Percentiles rank a stretch among this genome's conserved stretches.
Conservation (phyloP, 2,113 vertebrate genomes). For the Spea multiplicata region DNA sequence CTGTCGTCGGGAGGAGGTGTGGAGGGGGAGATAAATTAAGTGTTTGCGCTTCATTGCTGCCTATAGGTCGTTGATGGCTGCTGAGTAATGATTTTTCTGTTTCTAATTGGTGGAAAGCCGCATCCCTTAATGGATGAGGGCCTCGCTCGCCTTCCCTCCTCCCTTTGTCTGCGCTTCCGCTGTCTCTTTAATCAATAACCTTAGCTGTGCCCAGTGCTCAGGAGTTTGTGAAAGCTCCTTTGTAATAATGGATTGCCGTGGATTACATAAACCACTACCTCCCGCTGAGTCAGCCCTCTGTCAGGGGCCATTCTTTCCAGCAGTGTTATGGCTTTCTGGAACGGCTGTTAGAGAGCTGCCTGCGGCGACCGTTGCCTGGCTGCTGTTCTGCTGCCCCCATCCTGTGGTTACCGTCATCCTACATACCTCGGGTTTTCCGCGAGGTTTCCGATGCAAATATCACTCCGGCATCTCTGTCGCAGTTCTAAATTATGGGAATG, state of each 20-base stretch:
- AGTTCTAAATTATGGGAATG: background rate
- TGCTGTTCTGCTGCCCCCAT: constrained; percentile 36
- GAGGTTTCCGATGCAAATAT: constrained; percentile 20
- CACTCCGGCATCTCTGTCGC: background rate
- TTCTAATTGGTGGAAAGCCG: constrained; percentile 80
- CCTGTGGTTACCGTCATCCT: constrained; percentile 33
- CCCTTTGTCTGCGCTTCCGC: constrained; percentile 62
- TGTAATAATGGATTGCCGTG: constrained; percentile 70
- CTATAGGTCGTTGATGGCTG: constrained; percentile 72
- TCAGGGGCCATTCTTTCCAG: constrained; percentile 53
- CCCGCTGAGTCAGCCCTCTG: constrained; percentile 62
- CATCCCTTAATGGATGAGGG: constrained; percentile 76
- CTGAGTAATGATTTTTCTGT: constrained; percentile 77
- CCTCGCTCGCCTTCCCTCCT: constrained; percentile 57
- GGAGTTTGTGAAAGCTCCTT: constrained; percentile 73
- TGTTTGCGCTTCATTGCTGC: constrained; percentile 64
- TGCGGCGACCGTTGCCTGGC: constrained; percentile 26
- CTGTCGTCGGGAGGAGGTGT: constrained; percentile 54
- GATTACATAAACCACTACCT: constrained; percentile 62
- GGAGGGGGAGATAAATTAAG: constrained; percentile 60
- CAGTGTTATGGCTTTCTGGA: constrained; percentile 53
- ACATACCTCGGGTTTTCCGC: constrained; percentile 5
- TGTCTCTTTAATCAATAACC: constrained; percentile 79
- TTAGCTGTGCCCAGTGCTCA: constrained; percentile 64
- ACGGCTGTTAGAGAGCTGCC: constrained; percentile 50